Percentiles rank a stretch among this genome's conserved stretches.
phyloP scores from a whole-genome alignment of 2,113 vertebrate genomes.

The Zapus hudsonius region DNA sequence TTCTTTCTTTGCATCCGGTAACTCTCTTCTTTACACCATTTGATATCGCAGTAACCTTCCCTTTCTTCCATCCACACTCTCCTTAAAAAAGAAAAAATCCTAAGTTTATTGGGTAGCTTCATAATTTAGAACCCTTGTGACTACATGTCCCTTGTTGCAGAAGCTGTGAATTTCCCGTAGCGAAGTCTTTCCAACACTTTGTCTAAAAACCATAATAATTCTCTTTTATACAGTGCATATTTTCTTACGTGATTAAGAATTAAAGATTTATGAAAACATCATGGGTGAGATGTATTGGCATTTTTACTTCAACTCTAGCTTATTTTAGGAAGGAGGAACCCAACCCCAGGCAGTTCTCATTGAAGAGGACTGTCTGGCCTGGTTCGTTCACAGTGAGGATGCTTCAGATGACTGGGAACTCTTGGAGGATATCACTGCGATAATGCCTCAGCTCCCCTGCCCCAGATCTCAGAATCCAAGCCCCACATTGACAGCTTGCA shows the following conservation, averaged over 20 bases:
- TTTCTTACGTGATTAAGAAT: neutral
- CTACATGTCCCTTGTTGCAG: neutral
- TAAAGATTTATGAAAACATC: neutral
- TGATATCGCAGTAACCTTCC: neutral
- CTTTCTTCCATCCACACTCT: neutral
- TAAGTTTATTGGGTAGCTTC: conserved; percentile 20
- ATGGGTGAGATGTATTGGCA: neutral
- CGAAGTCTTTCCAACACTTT: neutral
- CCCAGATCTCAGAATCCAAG: neutral
- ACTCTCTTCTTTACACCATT: conserved; percentile 25
- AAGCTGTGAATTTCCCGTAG: conserved; percentile 6
- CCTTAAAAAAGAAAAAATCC: neutral
- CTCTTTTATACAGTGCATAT: neutral
- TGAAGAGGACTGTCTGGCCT: neutral
- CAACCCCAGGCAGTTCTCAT: neutral
- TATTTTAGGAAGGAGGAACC: neutral
- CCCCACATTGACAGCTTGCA: neutral
- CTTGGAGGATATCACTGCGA: neutral
- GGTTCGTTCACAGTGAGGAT: neutral
- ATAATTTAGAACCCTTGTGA: conserved; percentile 28
- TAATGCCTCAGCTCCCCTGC: neutral
- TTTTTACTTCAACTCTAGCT: conserved; percentile 11
- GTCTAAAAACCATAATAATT: neutral
- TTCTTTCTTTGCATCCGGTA: conserved; percentile 50
- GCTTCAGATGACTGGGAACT: neutral